Conservation (phyloP, 2,797 vertebrate genomes). For the Tinamus major region DNA sequence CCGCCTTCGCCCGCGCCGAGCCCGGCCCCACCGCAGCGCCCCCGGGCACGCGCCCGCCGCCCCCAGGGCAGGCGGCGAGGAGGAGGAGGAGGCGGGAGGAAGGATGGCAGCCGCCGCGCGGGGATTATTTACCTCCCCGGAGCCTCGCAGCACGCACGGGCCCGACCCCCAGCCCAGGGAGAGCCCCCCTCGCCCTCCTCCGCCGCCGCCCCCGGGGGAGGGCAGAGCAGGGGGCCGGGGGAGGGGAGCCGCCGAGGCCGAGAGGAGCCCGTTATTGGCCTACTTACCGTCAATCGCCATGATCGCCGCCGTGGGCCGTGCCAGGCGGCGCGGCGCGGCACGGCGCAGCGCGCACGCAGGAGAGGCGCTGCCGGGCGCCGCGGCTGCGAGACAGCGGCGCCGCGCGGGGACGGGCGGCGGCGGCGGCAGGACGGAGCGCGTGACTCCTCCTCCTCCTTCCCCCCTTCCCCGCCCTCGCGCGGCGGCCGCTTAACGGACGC, state of each 20-base stretch:
- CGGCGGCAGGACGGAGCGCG: background rate
- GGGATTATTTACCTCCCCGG: background rate
- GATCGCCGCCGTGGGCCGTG: conserved; percentile 89
- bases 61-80: background rate
- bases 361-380: background rate
- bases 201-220: conserved; percentile 30
- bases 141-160: background rate
- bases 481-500: background rate
- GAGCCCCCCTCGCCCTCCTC: background rate
- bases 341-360: conserved; percentile 10
- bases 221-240: conserved; percentile 33
- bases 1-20: background rate
- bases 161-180: background rate
- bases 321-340: conserved; percentile 76
- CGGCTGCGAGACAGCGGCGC: background rate
- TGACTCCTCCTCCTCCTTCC: conserved; percentile 20
- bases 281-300: conserved; percentile 98
- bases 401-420: background rate
- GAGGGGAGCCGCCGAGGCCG: conserved; percentile 53
- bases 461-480: background rate
- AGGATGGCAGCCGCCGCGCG: background rate
- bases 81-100: background rate
- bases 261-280: conserved; percentile 82
- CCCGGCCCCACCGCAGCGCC: background rate
- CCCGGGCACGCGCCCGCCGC: background rate